phyloP scores from a whole-genome alignment of 2,797 vertebrate species.

The Ctenosaura bakeri region DNA sequence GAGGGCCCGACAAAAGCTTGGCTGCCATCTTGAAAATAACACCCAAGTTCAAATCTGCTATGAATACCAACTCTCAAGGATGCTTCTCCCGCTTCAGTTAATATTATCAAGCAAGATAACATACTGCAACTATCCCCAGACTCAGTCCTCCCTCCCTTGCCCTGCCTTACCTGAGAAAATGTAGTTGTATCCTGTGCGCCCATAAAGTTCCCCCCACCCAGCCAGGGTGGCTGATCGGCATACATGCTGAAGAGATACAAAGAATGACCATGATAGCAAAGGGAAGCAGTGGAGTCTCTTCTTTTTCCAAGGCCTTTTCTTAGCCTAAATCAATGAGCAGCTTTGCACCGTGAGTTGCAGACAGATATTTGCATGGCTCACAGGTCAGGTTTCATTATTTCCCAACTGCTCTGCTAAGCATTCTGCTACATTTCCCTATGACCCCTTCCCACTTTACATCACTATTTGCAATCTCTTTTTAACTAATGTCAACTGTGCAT shows the following conservation, averaged over 20 bases:
- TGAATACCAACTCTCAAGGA: not conserved
- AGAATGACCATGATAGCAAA: not conserved
- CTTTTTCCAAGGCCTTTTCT: not conserved
- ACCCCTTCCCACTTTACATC: not conserved
- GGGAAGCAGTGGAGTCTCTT: not conserved
- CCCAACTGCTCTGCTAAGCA: not conserved
- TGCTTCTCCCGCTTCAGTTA: constrained; percentile 6
- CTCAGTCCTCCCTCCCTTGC: not conserved
- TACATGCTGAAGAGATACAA: constrained; percentile 86
- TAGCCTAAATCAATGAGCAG: not conserved
- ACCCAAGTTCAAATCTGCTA: fast-evolving
- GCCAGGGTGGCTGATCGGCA: constrained; percentile 96
- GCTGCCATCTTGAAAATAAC: not conserved
- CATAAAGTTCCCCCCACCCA: constrained; percentile 97
- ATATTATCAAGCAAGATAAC: not conserved
- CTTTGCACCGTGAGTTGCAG: not conserved
- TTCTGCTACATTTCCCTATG: constrained; percentile 2
- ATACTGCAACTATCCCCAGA: fast-evolving
- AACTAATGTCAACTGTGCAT: constrained; percentile 4
- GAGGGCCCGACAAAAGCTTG: not conserved
- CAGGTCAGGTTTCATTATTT: not conserved
- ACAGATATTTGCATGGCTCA: not conserved
- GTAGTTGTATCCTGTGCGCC: constrained; percentile 97
- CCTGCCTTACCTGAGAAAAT: constrained; percentile 93
- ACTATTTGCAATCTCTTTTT: constrained; percentile 13